Evolutionary conservation across 2,113 vertebrate species (phyloP).

Genomic region (Nothobranchius kuhntae): DNA sequence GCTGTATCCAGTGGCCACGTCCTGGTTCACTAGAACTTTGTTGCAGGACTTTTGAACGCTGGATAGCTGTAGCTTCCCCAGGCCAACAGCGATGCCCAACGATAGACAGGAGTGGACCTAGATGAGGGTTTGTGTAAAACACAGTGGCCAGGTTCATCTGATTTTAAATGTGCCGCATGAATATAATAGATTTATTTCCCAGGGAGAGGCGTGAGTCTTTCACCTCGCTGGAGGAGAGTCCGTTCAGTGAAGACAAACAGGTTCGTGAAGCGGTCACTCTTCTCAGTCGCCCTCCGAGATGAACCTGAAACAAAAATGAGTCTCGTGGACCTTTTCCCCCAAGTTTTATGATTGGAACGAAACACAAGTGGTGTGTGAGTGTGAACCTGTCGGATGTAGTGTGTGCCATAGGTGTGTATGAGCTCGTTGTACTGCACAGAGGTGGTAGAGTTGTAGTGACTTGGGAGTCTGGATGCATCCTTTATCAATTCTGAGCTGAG

Average conservation of each 20-base stretch:
- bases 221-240: constrained; percentile 36
- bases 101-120: constrained; percentile 61
- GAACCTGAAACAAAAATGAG: constrained; percentile 20
- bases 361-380: neutral
- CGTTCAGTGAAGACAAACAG: constrained; percentile 55
- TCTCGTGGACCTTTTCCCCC: neutral
- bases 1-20: fast-evolving
- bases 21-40: constrained; percentile 25
- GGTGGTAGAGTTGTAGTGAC: constrained; percentile 9
- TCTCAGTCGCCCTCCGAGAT: constrained; percentile 51
- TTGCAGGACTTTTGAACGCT: neutral
- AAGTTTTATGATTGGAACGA: too few relatives aligned
- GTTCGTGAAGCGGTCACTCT: constrained; percentile 50
- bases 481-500: constrained; percentile 41
- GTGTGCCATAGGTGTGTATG: constrained; percentile 65
- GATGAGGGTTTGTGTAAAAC: too few relatives aligned
- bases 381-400: constrained; percentile 60
- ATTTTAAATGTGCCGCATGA: neutral
- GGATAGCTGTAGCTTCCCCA: neutral
- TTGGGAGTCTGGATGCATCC: constrained; percentile 37
- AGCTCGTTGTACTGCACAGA: constrained; percentile 25
- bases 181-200: neutral
- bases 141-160: neutral
- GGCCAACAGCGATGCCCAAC: constrained; percentile 26
- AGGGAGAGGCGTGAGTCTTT: neutral